Conservation (phyloP, 2,113 vertebrate genomes). For the Grus americana region DNA sequence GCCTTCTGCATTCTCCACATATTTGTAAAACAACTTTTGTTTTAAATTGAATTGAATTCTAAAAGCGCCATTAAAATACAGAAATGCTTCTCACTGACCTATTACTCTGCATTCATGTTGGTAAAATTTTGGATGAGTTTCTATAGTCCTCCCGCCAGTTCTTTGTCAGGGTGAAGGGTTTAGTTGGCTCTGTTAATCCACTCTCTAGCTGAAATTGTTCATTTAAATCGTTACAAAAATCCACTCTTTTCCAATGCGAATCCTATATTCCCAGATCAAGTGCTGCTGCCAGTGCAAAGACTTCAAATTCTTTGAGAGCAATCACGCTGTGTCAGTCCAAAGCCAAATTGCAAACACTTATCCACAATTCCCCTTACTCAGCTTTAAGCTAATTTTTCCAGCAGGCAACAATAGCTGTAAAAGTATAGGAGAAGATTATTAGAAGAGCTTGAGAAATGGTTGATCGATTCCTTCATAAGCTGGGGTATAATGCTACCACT, state of each 20-base stretch:
- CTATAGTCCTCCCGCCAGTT: conserved; percentile 63
- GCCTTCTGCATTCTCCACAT: conserved; percentile 60
- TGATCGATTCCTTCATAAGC: background rate
- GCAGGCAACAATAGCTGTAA: conserved; percentile 14
- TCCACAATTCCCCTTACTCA: conserved; percentile 59
- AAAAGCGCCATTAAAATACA: conserved; percentile 58
- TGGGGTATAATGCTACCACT: background rate
- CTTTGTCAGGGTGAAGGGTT: conserved; percentile 72
- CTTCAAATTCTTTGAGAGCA: conserved; percentile 57
- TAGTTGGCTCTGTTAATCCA: conserved; percentile 62
- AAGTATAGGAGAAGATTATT: background rate
- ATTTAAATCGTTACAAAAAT: conserved; percentile 61
- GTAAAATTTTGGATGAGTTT: conserved; percentile 68
- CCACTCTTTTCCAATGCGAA: conserved; percentile 37
- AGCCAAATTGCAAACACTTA: conserved; percentile 63
- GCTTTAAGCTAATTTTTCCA: conserved; percentile 54
- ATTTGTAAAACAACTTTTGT: conserved; percentile 70
- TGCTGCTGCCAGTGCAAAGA: conserved; percentile 57
- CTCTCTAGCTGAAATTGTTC: conserved; percentile 66
- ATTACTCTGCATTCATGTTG: conserved; percentile 66
- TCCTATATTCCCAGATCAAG: conserved; percentile 47
- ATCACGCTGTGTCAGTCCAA: conserved; percentile 50
- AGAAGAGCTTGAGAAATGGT: background rate
- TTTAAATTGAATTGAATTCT: conserved; percentile 63
- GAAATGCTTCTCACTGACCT: conserved; percentile 67